These are phyloP conservation scores for Mycalesis mineus DNA, from an alignment of 2,888 invertebrate genomes.

Conservation along the genomic window DNA sequence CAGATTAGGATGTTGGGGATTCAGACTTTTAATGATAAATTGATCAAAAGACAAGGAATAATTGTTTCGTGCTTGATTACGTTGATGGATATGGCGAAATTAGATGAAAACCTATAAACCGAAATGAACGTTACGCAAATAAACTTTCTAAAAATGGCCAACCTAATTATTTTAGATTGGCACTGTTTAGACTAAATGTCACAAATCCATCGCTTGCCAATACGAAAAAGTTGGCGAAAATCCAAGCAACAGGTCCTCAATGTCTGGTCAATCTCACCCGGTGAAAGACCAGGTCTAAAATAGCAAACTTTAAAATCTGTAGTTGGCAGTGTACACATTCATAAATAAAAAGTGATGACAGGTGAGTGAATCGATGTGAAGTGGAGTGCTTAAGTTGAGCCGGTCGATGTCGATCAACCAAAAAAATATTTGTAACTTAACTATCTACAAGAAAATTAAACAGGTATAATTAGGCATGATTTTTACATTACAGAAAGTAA, in stretches of 20 bases:
- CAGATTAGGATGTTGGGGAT: too few species aligned
- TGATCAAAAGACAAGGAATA: too few species aligned
- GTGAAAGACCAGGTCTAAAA: constrained; percentile 21
- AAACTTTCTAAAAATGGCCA: constrained; percentile 12
- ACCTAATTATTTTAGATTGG: constrained; percentile 26
- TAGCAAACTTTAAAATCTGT: constrained; percentile 19
- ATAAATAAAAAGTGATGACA: constrained; percentile 18
- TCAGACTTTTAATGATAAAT: too few species aligned
- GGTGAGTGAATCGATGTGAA: not conserved
- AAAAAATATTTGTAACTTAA: too few species aligned
- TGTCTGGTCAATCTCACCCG: constrained; percentile 14
- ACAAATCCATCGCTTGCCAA: constrained; percentile 35
- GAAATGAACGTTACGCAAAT: not conserved
- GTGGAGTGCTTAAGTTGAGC: not conserved
- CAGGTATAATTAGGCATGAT: too few species aligned
- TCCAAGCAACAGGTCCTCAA: constrained; percentile 28
- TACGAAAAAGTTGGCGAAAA: constrained; percentile 25
- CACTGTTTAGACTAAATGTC: constrained; percentile 33
- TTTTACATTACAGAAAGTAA: not conserved
- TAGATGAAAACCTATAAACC: not conserved
- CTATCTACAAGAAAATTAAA: too few species aligned
- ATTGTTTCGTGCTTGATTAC: too few species aligned
- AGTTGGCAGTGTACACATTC: constrained; percentile 19
- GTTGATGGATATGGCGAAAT: not conserved
- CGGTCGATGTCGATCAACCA: too few species aligned